Base-by-base conservation (phyloP, 2,888 invertebrate species). In the Cantharis flavilabris region DNA sequence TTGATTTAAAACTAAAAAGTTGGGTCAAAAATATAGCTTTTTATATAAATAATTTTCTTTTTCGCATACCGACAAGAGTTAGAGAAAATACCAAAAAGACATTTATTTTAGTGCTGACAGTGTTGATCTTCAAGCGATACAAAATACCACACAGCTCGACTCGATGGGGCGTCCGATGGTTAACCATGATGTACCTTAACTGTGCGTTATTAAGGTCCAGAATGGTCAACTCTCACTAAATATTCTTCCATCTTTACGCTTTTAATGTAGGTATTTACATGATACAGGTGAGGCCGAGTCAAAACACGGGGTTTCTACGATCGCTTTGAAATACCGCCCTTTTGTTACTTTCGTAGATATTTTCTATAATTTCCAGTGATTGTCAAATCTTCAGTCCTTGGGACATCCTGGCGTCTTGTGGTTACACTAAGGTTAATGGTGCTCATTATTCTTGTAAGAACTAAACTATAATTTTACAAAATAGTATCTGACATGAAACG, bases 71-170 rank as follows among this genome's bases (percentile, higher is more conserved):
- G 86, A 83, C 85, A 84, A 85, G 84, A 83, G 78, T 72, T 79
- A 76, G 79, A 82, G 80, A 84, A 83, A 82, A 81, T 82, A 83
- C 83, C 83, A 84, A 84, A 86, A 84, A 85, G 87, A 87, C 87
- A 87, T 87, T 87, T 87, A 87, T 88, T 87, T 84, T 84, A 80
- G 86, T 86, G 88, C 86, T 88, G 88, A 88, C 88, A 88, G 86
- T 86, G 86, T 84, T 83, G 87, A 86, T 87, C 84, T 84, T 83
- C 82, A 83, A 82, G 80, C 83, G 86, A 86, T 86, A 86, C 83
- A 81, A 83, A 84, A 87, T 87, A 83, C 88, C 88, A 87, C 88
- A 88, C 88, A 88, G 84, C 87, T 86, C 82, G 88, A 83, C 84
- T 33, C 86, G 71, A 82, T 84, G 84, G 86, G 87, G 83, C 83